Conservation (phyloP, 2,797 vertebrate genomes). For the Silurus lanzhouensis region DNA sequence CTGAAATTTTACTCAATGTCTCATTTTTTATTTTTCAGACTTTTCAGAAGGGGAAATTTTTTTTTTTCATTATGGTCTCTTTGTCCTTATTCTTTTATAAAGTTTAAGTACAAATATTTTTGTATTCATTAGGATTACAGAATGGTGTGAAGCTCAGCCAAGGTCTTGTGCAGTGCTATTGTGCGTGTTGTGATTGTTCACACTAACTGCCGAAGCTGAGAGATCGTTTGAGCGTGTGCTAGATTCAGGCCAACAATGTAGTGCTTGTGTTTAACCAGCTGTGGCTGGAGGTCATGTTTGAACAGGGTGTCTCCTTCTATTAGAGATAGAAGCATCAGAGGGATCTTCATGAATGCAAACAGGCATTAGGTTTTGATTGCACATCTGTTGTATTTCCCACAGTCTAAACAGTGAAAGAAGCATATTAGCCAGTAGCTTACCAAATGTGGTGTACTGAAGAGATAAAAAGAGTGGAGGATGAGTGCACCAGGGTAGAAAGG, state of each 20-base stretch:
- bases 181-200: constrained; percentile 43
- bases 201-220: constrained; percentile 23
- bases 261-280: constrained; percentile 48
- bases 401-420: background rate
- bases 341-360: constrained; percentile 17
- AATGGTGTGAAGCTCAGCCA: constrained; percentile 7
- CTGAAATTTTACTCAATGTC: no score
- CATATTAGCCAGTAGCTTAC: background rate
- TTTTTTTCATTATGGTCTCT: no score
- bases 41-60: no score
- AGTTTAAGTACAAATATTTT: background rate
- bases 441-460: background rate
- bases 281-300: constrained; percentile 49
- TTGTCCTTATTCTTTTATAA: background rate
- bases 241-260: constrained; percentile 32
- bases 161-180: constrained; percentile 16
- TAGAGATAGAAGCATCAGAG: constrained; percentile 23
- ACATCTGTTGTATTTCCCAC: background rate
- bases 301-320: constrained; percentile 49
- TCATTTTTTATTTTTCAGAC: no score
- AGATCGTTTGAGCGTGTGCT: constrained; percentile 44
- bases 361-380: background rate
- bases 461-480: background rate
- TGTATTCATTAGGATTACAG: background rate
- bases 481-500: background rate